These are phyloP conservation scores for Cygnus atratus DNA, from an alignment of 2,113 vertebrate genomes.

Conservation along the genomic window DNA sequence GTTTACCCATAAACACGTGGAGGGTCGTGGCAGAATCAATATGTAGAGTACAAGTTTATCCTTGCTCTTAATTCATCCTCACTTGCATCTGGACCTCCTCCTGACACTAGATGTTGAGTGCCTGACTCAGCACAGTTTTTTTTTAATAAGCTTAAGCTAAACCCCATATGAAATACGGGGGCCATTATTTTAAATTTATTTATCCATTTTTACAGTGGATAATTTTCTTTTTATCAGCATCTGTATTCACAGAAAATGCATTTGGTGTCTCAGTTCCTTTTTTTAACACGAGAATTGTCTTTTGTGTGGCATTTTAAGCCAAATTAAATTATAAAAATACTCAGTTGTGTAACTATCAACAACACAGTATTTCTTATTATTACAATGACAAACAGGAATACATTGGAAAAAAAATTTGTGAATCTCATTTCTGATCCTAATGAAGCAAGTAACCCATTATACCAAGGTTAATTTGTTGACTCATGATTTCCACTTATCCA, in stretches of 20 bases:
- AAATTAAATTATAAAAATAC: conserved; percentile 62
- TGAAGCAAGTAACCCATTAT: conserved; percentile 71
- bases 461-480: conserved; percentile 79
- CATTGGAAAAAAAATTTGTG: conserved; percentile 2
- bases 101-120: background rate
- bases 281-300: conserved; percentile 43
- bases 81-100: background rate
- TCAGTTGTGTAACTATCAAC: conserved; percentile 19
- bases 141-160: background rate
- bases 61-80: background rate
- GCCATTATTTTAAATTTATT: background rate
- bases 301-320: conserved; percentile 43
- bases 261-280: conserved; percentile 31
- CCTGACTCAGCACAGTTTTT: background rate
- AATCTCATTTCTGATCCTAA: conserved; percentile 71
- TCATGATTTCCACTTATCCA: conserved; percentile 78
- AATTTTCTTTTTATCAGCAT: background rate
- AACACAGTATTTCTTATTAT: conserved; percentile 25
- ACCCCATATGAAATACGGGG: background rate
- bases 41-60: background rate
- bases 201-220: background rate
- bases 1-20: background rate
- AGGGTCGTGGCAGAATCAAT: background rate
- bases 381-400: conserved; percentile 40
- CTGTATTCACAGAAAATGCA: background rate